Conservation (phyloP, 2,888 invertebrate genomes). For the Caenorhabditis sp. region DNA sequence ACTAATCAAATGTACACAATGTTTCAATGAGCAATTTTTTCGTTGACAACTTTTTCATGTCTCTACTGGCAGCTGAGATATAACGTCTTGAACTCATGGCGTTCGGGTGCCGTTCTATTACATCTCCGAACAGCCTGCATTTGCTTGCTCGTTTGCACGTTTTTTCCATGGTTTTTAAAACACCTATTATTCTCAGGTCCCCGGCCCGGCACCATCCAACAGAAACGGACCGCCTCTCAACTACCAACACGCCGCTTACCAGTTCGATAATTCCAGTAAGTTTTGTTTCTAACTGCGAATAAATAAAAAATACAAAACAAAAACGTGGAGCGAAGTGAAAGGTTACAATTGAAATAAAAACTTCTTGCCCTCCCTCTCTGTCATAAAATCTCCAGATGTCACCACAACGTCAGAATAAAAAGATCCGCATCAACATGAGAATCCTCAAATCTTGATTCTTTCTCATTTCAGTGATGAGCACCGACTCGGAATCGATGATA, state of each 20-base stretch:
- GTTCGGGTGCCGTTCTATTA: too few relatives aligned
- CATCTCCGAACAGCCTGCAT: too few relatives aligned
- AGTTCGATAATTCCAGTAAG: slow-evolving; percentile 68
- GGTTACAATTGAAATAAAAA: slow-evolving; percentile 1
- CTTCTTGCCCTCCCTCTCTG: neutral
- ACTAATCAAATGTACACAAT: too few relatives aligned
- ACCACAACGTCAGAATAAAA: neutral
- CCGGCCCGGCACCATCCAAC: slow-evolving; percentile 73
- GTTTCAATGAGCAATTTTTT: too few relatives aligned
- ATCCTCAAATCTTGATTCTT: neutral
- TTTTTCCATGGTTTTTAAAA: too few relatives aligned
- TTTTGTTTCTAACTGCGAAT: slow-evolving; percentile 15
- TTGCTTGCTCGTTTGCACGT: too few relatives aligned
- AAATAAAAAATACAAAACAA: neutral
- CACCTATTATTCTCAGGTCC: too few relatives aligned
- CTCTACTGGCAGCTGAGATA: too few relatives aligned
- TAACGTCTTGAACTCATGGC: too few relatives aligned
- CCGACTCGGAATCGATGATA: slow-evolving; percentile 71
- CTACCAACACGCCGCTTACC: slow-evolving; percentile 64
- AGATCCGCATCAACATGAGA: neutral
- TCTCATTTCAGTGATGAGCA: slow-evolving; percentile 67
- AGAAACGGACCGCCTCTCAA: slow-evolving; percentile 55
- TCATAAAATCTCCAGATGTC: neutral
- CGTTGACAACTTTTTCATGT: too few relatives aligned
- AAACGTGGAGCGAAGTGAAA: too few relatives aligned